phyloP scores from a whole-genome alignment of 2,797 vertebrate genomes.

The Petrocephalus sullivani region DNA sequence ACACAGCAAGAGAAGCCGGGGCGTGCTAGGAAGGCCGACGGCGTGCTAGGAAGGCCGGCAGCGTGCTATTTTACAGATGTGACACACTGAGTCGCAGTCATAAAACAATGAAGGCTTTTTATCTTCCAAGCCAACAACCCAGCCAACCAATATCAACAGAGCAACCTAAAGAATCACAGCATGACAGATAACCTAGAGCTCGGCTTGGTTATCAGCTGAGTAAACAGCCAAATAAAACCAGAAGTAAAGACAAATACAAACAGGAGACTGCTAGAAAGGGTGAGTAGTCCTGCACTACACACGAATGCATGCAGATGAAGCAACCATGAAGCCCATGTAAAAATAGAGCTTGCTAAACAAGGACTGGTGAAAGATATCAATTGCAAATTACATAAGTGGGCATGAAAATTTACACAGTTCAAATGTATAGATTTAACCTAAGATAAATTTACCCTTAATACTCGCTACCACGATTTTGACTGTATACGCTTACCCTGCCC shows the following conservation, averaged over 20 bases:
- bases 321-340: neutral
- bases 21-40: neutral
- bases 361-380: constrained; percentile 16
- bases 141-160: neutral
- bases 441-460: neutral
- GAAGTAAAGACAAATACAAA: neutral
- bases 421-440: neutral
- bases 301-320: neutral
- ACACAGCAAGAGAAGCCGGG: neutral
- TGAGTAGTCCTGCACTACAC: neutral
- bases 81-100: neutral
- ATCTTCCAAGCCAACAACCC: neutral
- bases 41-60: neutral
- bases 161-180: neutral
- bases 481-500: neutral
- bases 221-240: neutral
- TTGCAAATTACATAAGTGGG: neutral
- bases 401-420: neutral
- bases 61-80: neutral
- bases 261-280: neutral
- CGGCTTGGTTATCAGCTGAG: neutral
- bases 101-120: neutral
- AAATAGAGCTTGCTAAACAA: constrained; percentile 21
- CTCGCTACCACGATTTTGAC: neutral
- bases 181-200: neutral